These are phyloP conservation scores for Parnassius orleans DNA, from an alignment of 2,888 invertebrate species.

Conservation along the genomic window DNA sequence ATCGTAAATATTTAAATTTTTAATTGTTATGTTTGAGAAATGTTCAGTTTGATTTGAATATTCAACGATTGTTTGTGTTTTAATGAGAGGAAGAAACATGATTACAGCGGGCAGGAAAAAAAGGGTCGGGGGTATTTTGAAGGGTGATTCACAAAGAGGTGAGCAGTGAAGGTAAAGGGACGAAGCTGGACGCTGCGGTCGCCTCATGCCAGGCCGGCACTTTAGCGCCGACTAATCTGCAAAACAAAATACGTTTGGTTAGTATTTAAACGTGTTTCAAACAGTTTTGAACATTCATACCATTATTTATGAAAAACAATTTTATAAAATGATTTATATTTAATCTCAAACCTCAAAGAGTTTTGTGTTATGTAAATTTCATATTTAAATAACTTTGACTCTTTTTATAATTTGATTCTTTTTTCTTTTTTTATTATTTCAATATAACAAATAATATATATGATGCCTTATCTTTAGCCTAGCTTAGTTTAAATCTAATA, in stretches of 20 bases:
- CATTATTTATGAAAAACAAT: too few species aligned
- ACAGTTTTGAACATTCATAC: too few species aligned
- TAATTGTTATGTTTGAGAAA: conserved; percentile 8
- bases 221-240: conserved; percentile 37
- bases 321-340: too few species aligned
- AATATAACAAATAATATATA: too few species aligned
- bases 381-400: too few species aligned
- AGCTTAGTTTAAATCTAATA: too few species aligned
- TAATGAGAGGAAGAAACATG: conserved; percentile 11
- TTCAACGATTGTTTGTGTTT: conserved; percentile 12
- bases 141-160: conserved; percentile 61
- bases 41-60: conserved; percentile 18
- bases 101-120: conserved; percentile 38
- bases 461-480: too few species aligned
- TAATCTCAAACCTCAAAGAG: too few species aligned
- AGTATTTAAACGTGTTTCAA: too few species aligned
- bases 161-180: conserved; percentile 55
- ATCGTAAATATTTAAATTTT: conserved; percentile 3
- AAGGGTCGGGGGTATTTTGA: conserved; percentile 48
- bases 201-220: conserved; percentile 66
- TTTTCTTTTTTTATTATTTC: too few species aligned
- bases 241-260: conserved; percentile 27
- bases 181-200: conserved; percentile 48
- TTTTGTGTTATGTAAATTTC: too few species aligned
- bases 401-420: too few species aligned